Conservation (phyloP, 2,113 vertebrate species). For the Petrocephalus microphthalmus region DNA sequence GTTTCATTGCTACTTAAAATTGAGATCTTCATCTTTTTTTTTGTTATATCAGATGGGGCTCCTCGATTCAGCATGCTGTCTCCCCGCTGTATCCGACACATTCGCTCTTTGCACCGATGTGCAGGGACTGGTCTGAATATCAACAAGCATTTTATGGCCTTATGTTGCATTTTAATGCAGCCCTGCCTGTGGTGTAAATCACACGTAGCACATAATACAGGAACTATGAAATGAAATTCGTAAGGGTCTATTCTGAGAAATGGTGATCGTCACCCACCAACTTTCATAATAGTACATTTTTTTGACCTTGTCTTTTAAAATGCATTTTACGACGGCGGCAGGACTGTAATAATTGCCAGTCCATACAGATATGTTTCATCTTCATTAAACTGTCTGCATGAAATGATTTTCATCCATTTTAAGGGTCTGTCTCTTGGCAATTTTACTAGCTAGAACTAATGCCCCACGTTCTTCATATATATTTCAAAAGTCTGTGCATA, state of each 20-base stretch:
- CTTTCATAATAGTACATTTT: background rate
- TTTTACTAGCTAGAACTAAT: background rate
- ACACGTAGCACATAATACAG: constrained; percentile 61
- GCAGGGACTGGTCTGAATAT: constrained; percentile 71
- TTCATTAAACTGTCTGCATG: constrained; percentile 8
- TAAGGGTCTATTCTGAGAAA: constrained; percentile 56
- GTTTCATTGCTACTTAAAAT: constrained; percentile 68
- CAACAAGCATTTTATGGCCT: constrained; percentile 85
- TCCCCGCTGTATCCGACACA: constrained; percentile 81
- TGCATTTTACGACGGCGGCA: background rate
- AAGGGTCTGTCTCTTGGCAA: background rate
- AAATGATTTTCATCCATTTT: constrained; percentile 1
- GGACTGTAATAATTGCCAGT: constrained; percentile 10
- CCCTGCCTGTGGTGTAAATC: constrained; percentile 66
- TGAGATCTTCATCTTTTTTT: constrained; percentile 72
- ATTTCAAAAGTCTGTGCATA: background rate
- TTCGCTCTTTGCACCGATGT: constrained; percentile 64
- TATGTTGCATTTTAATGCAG: constrained; percentile 75
- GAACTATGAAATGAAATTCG: constrained; percentile 77
- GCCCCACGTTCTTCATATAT: background rate
- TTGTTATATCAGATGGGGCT: constrained; percentile 85
- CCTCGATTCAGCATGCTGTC: constrained; percentile 75
- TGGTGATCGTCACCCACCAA: background rate
- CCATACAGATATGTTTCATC: background rate
- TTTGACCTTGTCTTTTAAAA: constrained; percentile 11